Percentiles rank a stretch among this genome's conserved stretches.
phyloP scores from a whole-genome alignment of 2,113 vertebrate genomes.

The Etia nguti region DNA sequence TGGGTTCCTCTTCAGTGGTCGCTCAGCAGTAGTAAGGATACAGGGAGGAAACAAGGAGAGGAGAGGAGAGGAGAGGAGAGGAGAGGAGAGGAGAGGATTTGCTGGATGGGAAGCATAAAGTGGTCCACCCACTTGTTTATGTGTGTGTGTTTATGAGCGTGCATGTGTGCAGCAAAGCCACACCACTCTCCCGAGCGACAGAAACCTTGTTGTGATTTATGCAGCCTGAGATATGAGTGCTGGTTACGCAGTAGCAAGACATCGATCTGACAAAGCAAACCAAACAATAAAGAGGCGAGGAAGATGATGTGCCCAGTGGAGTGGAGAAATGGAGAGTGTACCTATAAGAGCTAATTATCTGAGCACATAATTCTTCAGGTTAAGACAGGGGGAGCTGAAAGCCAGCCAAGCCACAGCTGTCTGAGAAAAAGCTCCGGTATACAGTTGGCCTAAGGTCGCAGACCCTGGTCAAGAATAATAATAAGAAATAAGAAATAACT shows the following conservation, averaged over 20 bases:
- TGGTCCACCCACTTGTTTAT: conserved; percentile 59
- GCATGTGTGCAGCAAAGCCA: conserved; percentile 52
- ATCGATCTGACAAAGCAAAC: conserved; percentile 82
- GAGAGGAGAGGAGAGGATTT: conserved; percentile 36
- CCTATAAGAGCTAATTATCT: conserved; percentile 80
- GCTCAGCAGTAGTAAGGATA: conserved; percentile 39
- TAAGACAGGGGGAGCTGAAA: conserved; percentile 69
- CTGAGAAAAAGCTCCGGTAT: conserved; percentile 29
- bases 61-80: neutral
- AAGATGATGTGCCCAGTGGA: conserved; percentile 80
- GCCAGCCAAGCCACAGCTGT: conserved; percentile 60
- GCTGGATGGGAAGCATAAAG: conserved; percentile 49
- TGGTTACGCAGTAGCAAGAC: conserved; percentile 80
- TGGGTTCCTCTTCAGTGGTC: conserved; percentile 69
- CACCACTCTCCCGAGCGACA: conserved; percentile 69
- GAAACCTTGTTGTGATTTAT: conserved; percentile 80
- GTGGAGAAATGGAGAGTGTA: conserved; percentile 79
- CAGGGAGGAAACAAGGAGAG: neutral
- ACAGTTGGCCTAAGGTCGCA: conserved; percentile 40
- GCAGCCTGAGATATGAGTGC: conserved; percentile 75
- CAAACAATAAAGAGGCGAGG: conserved; percentile 81
- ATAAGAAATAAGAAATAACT: conserved; percentile 1
- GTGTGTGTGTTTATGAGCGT: conserved; percentile 13
- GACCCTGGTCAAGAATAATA: conserved; percentile 36
- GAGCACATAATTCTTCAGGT: conserved; percentile 78